Evolutionary conservation across 2,888 invertebrate genomes (phyloP).

Genomic region (Nycteola revayana): DNA sequence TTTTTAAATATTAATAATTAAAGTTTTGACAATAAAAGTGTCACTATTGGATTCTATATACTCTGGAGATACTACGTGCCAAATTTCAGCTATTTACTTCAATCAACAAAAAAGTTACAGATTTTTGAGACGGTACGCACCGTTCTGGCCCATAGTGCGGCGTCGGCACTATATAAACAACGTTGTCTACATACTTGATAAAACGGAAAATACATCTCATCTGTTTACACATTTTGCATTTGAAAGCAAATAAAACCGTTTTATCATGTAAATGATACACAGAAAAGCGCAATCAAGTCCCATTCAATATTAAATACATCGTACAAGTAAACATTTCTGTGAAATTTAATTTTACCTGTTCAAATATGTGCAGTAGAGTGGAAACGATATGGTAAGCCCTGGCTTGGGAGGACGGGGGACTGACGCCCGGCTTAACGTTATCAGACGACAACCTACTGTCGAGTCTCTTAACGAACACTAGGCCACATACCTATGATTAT

Average conservation of each 20-base stretch:
- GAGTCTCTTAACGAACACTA: conserved; percentile 7
- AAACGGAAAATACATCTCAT: no score
- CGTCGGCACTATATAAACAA: no score
- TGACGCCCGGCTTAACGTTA: conserved; percentile 16
- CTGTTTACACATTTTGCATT: conserved; percentile 7
- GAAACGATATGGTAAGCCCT: conserved; percentile 32
- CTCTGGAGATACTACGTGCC: no score
- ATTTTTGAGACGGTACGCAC: no score
- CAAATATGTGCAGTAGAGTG: conserved; percentile 32
- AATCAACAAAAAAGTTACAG: no score
- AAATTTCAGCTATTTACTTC: no score
- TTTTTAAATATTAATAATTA: no score
- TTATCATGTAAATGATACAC: conserved; percentile 25
- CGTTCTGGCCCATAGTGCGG: no score
- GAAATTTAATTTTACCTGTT: conserved; percentile 31
- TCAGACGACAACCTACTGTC: conserved; percentile 6
- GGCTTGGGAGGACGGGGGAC: conserved; percentile 24
- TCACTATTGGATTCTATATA: no score
- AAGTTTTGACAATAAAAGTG: no score
- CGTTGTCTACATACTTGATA: no score
- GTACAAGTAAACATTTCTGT: conserved; percentile 20
- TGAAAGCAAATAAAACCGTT: conserved; percentile 18
- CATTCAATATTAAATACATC: conserved; percentile 21
- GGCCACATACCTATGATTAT: no score
- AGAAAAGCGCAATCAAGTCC: conserved; percentile 24